Base-by-base conservation (phyloP, 2,888 invertebrate genomes). In the Stramonita haemastoma region DNA sequence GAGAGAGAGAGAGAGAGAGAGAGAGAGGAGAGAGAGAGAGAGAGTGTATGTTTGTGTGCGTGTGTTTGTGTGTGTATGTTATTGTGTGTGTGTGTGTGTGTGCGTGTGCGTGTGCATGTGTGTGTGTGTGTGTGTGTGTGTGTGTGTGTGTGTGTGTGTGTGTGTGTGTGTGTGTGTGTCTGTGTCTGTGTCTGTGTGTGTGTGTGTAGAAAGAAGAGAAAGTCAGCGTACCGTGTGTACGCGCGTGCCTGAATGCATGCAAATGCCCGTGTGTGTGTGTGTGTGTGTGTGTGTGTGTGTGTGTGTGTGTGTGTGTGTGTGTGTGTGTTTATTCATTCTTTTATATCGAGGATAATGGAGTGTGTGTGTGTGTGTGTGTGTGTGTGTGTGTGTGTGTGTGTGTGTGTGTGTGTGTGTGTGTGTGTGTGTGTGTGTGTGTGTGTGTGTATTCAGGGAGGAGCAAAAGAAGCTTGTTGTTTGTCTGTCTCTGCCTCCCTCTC, bases 1-100 rank as follows among this genome's bases (percentile, higher is more conserved):
- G 36, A 36, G 36, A 56, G 77, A 77, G 87, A 87, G 46, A 73
- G 66, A 87, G 66, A 57, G 13, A 73, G 73, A 17, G 66, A 13
- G 66, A 6, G 66, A 6, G 66, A 66, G 66, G 13, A 66, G 17
- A 26, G 66, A 46, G 46, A 46, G 46, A 46, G 60, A 1, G 60
- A 19, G 60, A 8, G 60, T 60, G 60, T 60, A 15, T 60, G 17
- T 60, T 1, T 60, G 17, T 60, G 15, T 19, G n/a, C 11, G 22
- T 73, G n/a, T 2, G 22, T 73, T 2, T 73, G 73, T n/a, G 11
- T 73, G 73, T n/a, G n/a, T 73, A 13, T 19, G 60, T 60, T 1
- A 15, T 46, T 4, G 73, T 73, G n/a, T 73, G 73, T 73, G n/a
- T 73, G 73, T 73, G n/a, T 73, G 73, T 73, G 73, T 73, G 22